Evolutionary conservation across 2,113 vertebrate species (phyloP).

Genomic region (Trachemys scripta): DNA sequence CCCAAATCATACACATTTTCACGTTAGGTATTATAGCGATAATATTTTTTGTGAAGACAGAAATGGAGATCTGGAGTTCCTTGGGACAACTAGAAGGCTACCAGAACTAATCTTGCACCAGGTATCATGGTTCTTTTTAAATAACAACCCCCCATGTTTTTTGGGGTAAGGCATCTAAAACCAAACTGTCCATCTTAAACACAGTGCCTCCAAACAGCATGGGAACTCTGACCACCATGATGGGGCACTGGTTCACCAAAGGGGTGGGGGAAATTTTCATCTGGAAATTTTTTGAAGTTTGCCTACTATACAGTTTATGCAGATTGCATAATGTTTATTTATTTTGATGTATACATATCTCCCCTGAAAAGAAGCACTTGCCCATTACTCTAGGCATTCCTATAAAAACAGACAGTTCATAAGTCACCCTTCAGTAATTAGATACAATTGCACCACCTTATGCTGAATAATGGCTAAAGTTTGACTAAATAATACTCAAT

Average conservation of each 20-base stretch:
- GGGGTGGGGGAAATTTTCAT: neutral
- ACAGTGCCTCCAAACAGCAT: neutral
- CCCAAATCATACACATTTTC: neutral
- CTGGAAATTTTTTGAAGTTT: neutral
- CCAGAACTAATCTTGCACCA: neutral
- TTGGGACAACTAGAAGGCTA: neutral
- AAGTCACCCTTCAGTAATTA: neutral
- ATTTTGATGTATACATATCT: neutral
- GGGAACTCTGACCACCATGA: neutral
- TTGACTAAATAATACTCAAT: neutral
- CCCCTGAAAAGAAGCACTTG: neutral
- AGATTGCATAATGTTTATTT: neutral
- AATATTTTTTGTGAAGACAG: neutral
- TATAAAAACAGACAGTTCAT: neutral
- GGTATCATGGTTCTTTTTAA: neutral
- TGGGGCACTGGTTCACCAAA: neutral
- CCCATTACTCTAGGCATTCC: neutral
- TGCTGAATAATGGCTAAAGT: neutral
- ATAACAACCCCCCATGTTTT: neutral
- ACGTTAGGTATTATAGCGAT: neutral
- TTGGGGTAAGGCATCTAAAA: neutral
- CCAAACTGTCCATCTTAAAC: neutral
- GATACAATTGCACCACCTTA: neutral
- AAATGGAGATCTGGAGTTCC: neutral
- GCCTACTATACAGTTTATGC: neutral